Evolutionary conservation across 2,797 vertebrate genomes (phyloP), one percentile per base, ranked within the genome.

Genomic region (Eurystomus glaucurus): DNA sequence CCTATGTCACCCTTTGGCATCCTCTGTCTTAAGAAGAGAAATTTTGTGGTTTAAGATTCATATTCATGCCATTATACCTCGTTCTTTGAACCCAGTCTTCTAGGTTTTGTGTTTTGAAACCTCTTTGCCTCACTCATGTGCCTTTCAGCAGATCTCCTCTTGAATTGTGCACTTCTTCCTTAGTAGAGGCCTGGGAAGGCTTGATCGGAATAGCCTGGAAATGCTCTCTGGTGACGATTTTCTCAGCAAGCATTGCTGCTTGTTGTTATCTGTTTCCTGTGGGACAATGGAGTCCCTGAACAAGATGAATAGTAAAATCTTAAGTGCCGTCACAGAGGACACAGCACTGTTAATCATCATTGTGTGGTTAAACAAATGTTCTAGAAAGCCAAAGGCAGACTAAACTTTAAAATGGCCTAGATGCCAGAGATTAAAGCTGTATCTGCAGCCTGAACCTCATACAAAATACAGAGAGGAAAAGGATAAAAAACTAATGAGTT

Each of bases 251-350:
- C 70, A 91, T 51, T 54, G 52, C 64, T 86, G 45, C 37, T 76
- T 89, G 52, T 72, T 93, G 55, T 61, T 85, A 91, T 95, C 69
- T 84, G 35, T 96, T 98, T 98, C 93, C 97, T 95, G 37, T 69
- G 94, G 87, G 93, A 97, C 62, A 72, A 97, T 52, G 39, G 85
- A 89, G 80, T 97, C 90, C 80, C 96, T 79, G 72, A 94, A 86
- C 66, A 95, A 90, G 77, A 90, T 65, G 95, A 94, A 93, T 71
- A 90, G 95, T 96, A 92, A 91, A 96, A 95, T 45, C 58, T 75
- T 55, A 90, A 96, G 74, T 85, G 82, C 85, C 80, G 80, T 91
- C 66, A 16, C 50, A 69, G 48, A 70, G 77, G 71, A 91, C 62
- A 55, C 74, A 93, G 76, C 72, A 75, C 76, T 96, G 25, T 97